Conservation (phyloP, 2,888 invertebrate genomes). For the Amblyteles armatorius region DNA sequence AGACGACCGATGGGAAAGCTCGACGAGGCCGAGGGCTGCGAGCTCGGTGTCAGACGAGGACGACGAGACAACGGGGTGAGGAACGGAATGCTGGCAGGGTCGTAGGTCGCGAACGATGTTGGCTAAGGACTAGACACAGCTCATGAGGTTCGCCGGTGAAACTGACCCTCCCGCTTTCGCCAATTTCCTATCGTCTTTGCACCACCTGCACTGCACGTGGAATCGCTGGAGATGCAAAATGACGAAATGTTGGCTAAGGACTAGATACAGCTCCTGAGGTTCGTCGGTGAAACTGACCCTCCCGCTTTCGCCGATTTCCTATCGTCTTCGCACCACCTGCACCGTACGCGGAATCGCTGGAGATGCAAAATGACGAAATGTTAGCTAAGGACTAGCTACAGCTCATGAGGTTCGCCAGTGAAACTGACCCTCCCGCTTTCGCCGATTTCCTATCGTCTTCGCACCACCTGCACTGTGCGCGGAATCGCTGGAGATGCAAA, state of each 20-base stretch:
- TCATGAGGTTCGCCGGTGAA: conserved; percentile 46
- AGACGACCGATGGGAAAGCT: conserved; percentile 67
- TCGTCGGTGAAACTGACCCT: conserved; percentile 51
- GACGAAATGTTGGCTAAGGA: no score
- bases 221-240: conserved; percentile 64
- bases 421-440: conserved; percentile 48
- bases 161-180: conserved; percentile 50
- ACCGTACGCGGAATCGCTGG: conserved; percentile 11
- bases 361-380: conserved; percentile 76
- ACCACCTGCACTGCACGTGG: conserved; percentile 12
- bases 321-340: conserved; percentile 43
- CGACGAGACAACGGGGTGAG: conserved; percentile 67
- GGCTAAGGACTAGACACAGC: conserved; percentile 51
- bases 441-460: conserved; percentile 53
- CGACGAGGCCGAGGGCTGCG: conserved; percentile 53
- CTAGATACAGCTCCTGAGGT: conserved; percentile 44
- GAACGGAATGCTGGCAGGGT: conserved; percentile 66
- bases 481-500: conserved; percentile 65
- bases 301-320: conserved; percentile 53
- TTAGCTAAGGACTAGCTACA: conserved; percentile 53
- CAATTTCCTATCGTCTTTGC: conserved; percentile 50
- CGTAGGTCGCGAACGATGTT: conserved; percentile 66
- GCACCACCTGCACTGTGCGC: conserved; percentile 13
- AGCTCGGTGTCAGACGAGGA: conserved; percentile 63
- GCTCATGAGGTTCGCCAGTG: conserved; percentile 49